These are phyloP conservation scores for Ricordea florida DNA, from an alignment of 92 coral and sea anemone genomes.

Conservation along the genomic window DNA sequence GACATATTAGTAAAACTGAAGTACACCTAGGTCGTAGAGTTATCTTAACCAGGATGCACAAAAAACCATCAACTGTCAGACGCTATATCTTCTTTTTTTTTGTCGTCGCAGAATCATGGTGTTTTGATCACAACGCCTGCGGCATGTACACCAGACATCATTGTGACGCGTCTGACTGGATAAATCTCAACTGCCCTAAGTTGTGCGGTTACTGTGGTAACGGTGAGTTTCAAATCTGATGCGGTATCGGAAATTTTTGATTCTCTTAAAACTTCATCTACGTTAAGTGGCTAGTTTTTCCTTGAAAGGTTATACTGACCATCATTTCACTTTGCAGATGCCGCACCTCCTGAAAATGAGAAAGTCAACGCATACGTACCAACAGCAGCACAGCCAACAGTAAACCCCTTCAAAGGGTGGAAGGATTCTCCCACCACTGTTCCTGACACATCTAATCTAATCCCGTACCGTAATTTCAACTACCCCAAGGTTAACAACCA, in stretches of 20 bases:
- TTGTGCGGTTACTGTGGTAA: constrained; percentile 65
- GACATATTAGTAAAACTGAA: no score
- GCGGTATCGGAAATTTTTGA: no score
- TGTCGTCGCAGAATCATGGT: constrained; percentile 56
- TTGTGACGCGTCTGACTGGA: constrained; percentile 82
- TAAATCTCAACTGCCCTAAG: constrained; percentile 80
- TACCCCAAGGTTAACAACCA: constrained; percentile 56
- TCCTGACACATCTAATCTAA: constrained; percentile 64
- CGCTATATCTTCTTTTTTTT: neutral
- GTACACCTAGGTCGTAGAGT: no score
- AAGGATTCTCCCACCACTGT: constrained; percentile 57
- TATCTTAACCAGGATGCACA: no score
- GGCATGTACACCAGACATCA: constrained; percentile 58
- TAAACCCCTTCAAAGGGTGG: constrained; percentile 39
- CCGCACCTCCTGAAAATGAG: neutral
- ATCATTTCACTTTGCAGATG: no score
- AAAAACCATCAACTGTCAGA: no score
- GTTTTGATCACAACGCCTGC: constrained; percentile 79
- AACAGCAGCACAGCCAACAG: constrained; percentile 44
- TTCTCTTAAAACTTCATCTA: no score
- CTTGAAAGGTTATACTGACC: neutral
- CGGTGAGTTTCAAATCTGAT: neutral
- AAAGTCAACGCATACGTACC: neutral
- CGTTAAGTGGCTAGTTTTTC: no score
- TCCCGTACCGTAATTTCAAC: constrained; percentile 56